Base-by-base conservation (phyloP, 2,797 vertebrate species). In the Syncerus caffer region DNA sequence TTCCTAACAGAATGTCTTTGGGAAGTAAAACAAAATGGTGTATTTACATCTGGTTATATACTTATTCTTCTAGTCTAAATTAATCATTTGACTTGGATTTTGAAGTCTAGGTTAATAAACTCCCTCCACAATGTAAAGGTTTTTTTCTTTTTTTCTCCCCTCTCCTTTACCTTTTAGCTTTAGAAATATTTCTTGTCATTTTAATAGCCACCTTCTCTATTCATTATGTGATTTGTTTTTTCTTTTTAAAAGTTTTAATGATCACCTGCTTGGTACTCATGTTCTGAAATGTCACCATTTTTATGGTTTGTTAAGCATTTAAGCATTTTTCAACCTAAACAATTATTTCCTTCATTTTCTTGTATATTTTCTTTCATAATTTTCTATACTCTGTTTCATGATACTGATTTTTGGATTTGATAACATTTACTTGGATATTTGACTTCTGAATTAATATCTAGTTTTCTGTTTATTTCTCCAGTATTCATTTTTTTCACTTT, bases 231-330 rank as follows among this genome's bases (percentile, higher is more conserved):
- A 6, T 21, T 71, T 42, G 50, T 23, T 94, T 92, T 57, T 93
- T 79, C 45, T 86, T 90, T 71, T n/a, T 78, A n/a, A 91, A 95
- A 64, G 31, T 91, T 95, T 93, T 64, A 67, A 89, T 67, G 31
- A 76, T 91, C 25, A 92, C 47, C 47, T 86, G 15, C 17, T 90
- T 90, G 51, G 50, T 29, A 34, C 23, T 83, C 25, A 83, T 53
- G 21, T 94, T 82, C 55, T 95, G n/a, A 95, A 88, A 89, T 97
- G 42, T 88, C n/a, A 88, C n/a, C 14, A 78, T 78, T 78, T 25
- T 53, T 31, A 71, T 15, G 74, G 19, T 76, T 79, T 80, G 90
- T 47, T 85, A 62, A 64, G 14, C 2, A 71, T 90, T 87, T 85
- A 78, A 71, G 58, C 23, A 3, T 27, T 45, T 93, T 90, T 85